Base-by-base conservation (phyloP, 2,113 vertebrate genomes). In the Phalacrocorax pelagicus region DNA sequence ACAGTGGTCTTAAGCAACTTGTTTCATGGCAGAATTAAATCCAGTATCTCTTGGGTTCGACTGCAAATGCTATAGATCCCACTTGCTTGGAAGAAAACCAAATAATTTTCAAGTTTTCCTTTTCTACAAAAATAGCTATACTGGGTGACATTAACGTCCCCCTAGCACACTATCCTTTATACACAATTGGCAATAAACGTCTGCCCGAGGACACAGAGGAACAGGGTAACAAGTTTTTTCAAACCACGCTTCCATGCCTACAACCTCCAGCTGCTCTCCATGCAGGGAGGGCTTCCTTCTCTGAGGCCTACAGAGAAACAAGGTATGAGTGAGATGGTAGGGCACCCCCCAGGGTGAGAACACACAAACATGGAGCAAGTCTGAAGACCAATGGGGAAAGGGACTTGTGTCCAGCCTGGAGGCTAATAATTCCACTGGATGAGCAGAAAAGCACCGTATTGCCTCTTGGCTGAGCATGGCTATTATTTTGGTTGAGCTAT, bases 371-470 rank as follows among this genome's bases (percentile, higher is more conserved):
- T 6, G 42, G 59, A 66, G 47, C 3, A 2, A 57, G 18, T 6
- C 26, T 78, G 44, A 62, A 55, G 27, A 51, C 2, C 74, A 42
- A 67, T 6, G 4, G 18, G 54, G 18, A 55, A 54, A 44, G 22
- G 21, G 12, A 29, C 54, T 32, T 5, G 2, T 10, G 49, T 23
- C 57, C 71, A 77, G 49, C 47, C 52, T 42, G 51, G 58, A 90
- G 22, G 57, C 46, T 85, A 34, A 10, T 1, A 51, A 30, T 44
- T 22, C 40, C 78, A 22, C 27, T 0, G 0, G 15, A 19, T 2
- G 11, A 86, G 69, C 66, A 69, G 51, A 47, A 38, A 30, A 54
- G 44, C 44, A 29, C n/a, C 0, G 0, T 6, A 29, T 0, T 6
- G n/a, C 51, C 72, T 78, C 72, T 34, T 24, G 22, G 55, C 57